Base-by-base conservation (phyloP, 2,797 vertebrate genomes). In the Nyctibius grandis region DNA sequence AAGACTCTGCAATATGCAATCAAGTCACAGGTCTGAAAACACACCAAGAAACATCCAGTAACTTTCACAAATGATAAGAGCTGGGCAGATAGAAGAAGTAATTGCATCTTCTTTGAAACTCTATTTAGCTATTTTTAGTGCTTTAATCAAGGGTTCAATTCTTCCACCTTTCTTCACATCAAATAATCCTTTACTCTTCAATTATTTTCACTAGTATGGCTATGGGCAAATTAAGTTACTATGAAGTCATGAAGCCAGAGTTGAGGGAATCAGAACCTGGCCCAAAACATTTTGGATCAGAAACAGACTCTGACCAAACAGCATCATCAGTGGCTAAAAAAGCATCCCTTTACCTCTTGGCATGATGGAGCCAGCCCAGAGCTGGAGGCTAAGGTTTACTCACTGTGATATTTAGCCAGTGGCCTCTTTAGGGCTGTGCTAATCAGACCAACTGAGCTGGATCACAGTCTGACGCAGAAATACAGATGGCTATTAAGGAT, bases 11-110 rank as follows among this genome's bases (percentile, higher is more conserved):
- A 93, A 96, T 85, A 84, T 34, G 91, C 95, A 95, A 91, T 94
- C 95, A 95, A 97, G 93, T 82, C 93, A 94, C 75, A 95, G 91
- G 95, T 97, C 92, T 96, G 89, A 96, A 96, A 96, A 97, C 93
- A 97, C 75, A 93, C 78, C 48, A 57, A 91, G 83, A 85, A 95
- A 92, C 69, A 95, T 38, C 78, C 85, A 94, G 90, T 88, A 87
- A 92, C 95, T 95, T 93, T 73, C 86, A 91, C 86, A 94, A 94
- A 68, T 77, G 68, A 91, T 95, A 95, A 95, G 93, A 95, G 78
- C 84, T 69, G 75, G 94, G 57, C 89, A 96, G 88, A 95, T 95
- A 95, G 91, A 95, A 96, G 81, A 88, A 95, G 84, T 78, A 95
- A 95, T 95, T 95, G 88, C 84, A 75, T 89, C 92, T 80, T 89